Base-by-base conservation (phyloP, 2,113 vertebrate species). In the Anarhynchus alexandrinus region DNA sequence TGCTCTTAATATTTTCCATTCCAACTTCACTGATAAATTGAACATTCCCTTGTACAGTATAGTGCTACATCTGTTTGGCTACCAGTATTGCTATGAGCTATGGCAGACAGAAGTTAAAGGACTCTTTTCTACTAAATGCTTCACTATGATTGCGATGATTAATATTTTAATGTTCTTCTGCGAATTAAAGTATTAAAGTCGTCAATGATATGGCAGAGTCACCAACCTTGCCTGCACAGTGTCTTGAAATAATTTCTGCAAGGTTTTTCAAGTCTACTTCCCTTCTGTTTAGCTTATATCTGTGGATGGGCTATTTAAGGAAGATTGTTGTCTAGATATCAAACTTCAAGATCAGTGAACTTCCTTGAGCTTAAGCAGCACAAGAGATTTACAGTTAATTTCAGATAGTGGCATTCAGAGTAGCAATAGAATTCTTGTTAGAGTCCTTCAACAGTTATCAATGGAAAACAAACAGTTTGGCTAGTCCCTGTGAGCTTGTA, bases 391-490 rank as follows among this genome's bases (percentile, higher is more conserved):
- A 49, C 54, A 34, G 57, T 29, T 81, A 78, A 86, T 88, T 91
- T 81, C 52, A 62, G 58, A 66, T 88, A 79, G 25, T 19, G 52
- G 42, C 42, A 47, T 78, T 70, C 70, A 66, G 58, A 51, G 61
- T 36, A 86, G 79, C 43, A 78, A n/a, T 66, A 55, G 92, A 59
- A 52, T 61, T 66, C 70, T 78, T 70, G 57, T 80, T 74, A 32
- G 40, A 84, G 69, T 51, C 62, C 61, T 95, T 93, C 76, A 91
- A 11, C 6, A 11, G 81, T 86, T 94, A 91, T 91, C 88, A 91
- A 38, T 78, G 69, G 88, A 88, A 91, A 59, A 88, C 77, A 95
- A 94, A 95, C 87, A 86, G 82, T 62, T 94, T 65, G 59, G 51
- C 58, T 45, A 30, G 43, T 69, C 40, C 47, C 58, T 84, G n/a